Evolutionary conservation across 2,888 invertebrate genomes (phyloP), one percentile per base, ranked within the genome.

Genomic region (Plutella xylostella): DNA sequence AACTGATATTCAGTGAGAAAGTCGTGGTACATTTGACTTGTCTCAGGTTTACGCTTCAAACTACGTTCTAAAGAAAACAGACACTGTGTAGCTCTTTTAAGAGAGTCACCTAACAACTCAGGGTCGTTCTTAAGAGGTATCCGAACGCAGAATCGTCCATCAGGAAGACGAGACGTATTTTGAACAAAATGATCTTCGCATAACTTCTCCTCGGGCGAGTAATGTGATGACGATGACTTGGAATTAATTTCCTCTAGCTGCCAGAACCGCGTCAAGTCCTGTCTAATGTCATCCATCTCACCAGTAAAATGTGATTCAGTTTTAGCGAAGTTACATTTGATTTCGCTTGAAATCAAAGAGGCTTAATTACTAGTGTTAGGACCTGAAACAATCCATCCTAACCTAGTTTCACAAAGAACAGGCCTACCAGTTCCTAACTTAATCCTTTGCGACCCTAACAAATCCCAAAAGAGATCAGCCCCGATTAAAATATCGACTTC

Each of bases 101-200:
- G 49, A 4, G 56, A 57, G 17, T 55, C 45, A 6, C 57, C 56
- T 48, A 57, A 45, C 6, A 47, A 30, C 1, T 30, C 9, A 18
- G 48, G 45, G 21, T 18, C 6, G 31, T 55, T 37, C 37, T 55
- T 57, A 1, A 57, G 18, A 1, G 57, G 60, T 5, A 54, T 53
- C 1, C 49, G 34, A 19, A 58, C 58, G 43, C 51, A 51, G 38
- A 58, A 60, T 11, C 54, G 51, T 19, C 58, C 57, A 20, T 57
- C 51, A 1, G 19, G 19, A 3, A 54, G 43, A 25, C 57, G 55
- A 14, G 49, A 52, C 7, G 54, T 55, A 45, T 54, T 55, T 47
- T 53, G 45, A 6, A 52, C 14, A 41, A 56, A 57, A 47, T 56
- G 52, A 5, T 55, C 51, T 43, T 58, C 55, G 31, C 58, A 58